Percentiles rank a stretch among this genome's conserved stretches.
These are phyloP conservation scores for Penaeus chinensis DNA, from an alignment of 1,140 invertebrate species.

Conservation along the genomic window DNA sequence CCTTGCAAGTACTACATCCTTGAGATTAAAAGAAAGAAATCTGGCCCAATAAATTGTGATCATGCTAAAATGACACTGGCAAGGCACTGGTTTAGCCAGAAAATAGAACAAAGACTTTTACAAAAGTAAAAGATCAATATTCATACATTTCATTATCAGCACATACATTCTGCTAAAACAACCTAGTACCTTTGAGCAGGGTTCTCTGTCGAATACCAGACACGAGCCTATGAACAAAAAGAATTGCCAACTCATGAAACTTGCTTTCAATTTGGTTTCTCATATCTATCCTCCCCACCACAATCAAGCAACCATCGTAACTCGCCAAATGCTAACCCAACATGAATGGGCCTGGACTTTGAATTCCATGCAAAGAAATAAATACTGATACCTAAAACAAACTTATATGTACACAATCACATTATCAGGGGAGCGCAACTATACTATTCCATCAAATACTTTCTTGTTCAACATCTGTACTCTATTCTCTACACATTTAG, in stretches of 20 bases:
- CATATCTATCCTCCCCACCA: constrained; percentile 33
- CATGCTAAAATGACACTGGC: too few species aligned
- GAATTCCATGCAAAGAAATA: constrained; percentile 37
- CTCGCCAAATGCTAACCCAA: not conserved
- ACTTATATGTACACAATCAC: constrained; percentile 44
- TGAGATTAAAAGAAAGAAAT: too few species aligned
- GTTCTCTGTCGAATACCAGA: constrained; percentile 12
- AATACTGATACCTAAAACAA: constrained; percentile 39
- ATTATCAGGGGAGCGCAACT: constrained; percentile 50
- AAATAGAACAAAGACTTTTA: too few species aligned
- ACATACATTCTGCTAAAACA: too few species aligned
- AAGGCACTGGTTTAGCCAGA: too few species aligned
- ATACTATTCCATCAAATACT: too few species aligned
- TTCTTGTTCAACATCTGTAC: constrained; percentile 29
- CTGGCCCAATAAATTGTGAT: too few species aligned
- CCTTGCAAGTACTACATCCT: too few species aligned
- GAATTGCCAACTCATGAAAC: constrained; percentile 37
- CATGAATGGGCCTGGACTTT: not conserved
- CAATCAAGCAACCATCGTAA: constrained; percentile 19
- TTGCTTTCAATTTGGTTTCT: constrained; percentile 41
- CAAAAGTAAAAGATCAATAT: too few species aligned
- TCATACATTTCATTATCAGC: too few species aligned
- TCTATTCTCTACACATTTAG: constrained; percentile 26
- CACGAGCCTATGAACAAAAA: constrained; percentile 11
- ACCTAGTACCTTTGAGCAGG: not conserved